These are phyloP conservation scores for Pangasius macronema DNA, from an alignment of 2,797 vertebrate species.

Conservation along the genomic window DNA sequence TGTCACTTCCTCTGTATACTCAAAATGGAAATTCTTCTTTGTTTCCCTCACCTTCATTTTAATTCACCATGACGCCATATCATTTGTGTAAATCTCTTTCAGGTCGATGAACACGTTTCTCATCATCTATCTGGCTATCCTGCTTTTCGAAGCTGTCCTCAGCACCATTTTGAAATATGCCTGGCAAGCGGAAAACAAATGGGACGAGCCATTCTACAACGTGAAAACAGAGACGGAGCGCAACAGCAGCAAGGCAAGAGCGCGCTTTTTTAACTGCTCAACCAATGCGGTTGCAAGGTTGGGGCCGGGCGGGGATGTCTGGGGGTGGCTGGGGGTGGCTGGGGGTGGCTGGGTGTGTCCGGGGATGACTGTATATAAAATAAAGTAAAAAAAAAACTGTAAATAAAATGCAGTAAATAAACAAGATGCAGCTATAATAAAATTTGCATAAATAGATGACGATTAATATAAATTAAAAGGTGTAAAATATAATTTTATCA, in stretches of 20 bases:
- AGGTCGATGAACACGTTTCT: conserved; percentile 99
- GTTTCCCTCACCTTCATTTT: neutral
- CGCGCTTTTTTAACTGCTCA: neutral
- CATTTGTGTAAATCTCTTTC: conserved; percentile 7
- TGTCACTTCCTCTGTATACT: neutral
- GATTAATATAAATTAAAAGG: neutral
- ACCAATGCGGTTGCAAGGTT: neutral
- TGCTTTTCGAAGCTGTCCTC: conserved; percentile 91
- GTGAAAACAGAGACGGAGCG: conserved; percentile 90
- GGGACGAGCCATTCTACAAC: conserved; percentile 96
- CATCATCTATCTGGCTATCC: conserved; percentile 93
- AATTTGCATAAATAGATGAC: neutral
- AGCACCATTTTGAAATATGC: conserved; percentile 97
- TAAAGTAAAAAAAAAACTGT: too few relatives aligned
- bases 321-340: neutral
- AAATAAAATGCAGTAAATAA: neutral
- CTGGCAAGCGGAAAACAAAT: conserved; percentile 92
- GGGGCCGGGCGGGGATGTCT: too few relatives aligned
- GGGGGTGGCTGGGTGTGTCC: too few relatives aligned
- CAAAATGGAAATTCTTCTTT: neutral
- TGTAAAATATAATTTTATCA: neutral
- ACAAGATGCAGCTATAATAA: neutral
- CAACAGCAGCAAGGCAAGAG: conserved; percentile 92
- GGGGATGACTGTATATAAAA: too few relatives aligned
- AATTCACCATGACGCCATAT: neutral